These are phyloP conservation scores for Hydropotes inermis DNA, from an alignment of 2,113 vertebrate genomes.

Conservation along the genomic window DNA sequence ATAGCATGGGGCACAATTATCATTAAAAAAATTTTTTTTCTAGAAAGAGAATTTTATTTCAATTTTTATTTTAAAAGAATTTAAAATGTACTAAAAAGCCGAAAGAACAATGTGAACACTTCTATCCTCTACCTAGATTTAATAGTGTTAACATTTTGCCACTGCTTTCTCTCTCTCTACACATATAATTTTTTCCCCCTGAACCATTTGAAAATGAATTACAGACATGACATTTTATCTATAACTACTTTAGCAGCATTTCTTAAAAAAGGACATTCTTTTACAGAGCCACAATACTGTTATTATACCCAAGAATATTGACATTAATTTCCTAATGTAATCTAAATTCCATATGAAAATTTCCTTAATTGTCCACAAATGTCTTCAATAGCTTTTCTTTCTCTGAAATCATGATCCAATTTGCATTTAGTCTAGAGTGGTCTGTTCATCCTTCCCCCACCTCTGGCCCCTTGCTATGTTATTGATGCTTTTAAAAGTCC, in stretches of 20 bases:
- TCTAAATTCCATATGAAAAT: constrained; percentile 35
- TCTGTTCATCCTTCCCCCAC: background rate
- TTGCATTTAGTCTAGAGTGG: background rate
- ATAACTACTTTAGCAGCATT: background rate
- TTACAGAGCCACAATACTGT: background rate
- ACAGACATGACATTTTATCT: background rate
- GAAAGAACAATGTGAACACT: background rate
- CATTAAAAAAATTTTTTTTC: background rate
- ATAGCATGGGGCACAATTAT: background rate
- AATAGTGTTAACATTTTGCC: background rate
- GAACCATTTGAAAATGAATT: background rate
- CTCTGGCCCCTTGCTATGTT: background rate
- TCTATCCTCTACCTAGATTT: background rate
- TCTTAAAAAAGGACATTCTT: background rate
- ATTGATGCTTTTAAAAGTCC: background rate
- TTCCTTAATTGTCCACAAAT: background rate
- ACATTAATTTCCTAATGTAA: background rate
- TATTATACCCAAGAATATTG: background rate
- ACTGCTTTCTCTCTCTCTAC: background rate
- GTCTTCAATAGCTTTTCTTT: background rate
- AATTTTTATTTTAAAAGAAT: background rate
- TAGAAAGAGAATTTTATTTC: background rate
- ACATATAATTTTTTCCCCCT: accelerated
- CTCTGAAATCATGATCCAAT: background rate
- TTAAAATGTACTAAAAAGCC: background rate